Percentiles rank a stretch among this genome's conserved stretches.
These are phyloP conservation scores for Cisticola juncidis DNA, from an alignment of 2,113 vertebrate species.

Conservation along the genomic window DNA sequence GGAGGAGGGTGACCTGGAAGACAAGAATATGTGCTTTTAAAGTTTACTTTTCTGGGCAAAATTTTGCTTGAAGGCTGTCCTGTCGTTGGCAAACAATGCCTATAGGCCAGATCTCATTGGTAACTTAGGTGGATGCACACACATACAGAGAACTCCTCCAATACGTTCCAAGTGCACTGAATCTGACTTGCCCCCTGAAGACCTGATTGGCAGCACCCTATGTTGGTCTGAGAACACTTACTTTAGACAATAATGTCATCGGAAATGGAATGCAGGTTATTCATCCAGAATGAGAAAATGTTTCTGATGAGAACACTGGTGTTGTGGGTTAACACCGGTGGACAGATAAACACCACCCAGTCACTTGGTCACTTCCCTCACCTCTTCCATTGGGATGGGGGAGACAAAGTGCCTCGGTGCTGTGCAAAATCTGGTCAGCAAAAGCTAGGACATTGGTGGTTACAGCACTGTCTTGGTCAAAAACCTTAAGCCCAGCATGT, in stretches of 20 bases:
- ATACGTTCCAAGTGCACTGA: not conserved
- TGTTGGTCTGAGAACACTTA: not conserved
- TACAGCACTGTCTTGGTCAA: not conserved
- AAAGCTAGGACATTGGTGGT: not conserved
- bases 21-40: not conserved
- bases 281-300: not conserved
- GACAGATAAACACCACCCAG: not conserved
- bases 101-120: not conserved
- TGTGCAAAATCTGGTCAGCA: not conserved
- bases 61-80: not conserved
- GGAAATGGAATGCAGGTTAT: not conserved
- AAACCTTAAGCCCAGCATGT: not conserved
- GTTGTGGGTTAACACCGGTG: fast-evolving
- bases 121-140: not conserved
- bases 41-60: not conserved
- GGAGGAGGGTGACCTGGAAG: not conserved
- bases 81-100: not conserved
- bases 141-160: not conserved
- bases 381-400: fast-evolving
- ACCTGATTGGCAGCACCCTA: not conserved
- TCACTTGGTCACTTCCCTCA: not conserved
- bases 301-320: not conserved
- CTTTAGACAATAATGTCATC: not conserved
- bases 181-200: not conserved
- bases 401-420: not conserved